Evolutionary conservation across 2,888 invertebrate genomes (phyloP).

Genomic region (Eilema griseolum): DNA sequence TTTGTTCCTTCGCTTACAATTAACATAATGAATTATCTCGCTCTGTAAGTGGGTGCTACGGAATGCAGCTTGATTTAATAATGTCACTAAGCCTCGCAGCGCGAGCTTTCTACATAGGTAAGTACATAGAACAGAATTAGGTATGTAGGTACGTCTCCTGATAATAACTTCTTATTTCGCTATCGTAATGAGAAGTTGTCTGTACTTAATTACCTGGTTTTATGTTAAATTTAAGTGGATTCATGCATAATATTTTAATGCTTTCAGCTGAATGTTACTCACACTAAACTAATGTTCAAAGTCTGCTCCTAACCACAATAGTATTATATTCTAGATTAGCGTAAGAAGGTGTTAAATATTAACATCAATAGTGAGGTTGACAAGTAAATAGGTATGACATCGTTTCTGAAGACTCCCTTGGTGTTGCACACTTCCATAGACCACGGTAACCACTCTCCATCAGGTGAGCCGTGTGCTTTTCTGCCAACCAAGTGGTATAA

Average conservation of each 20-base stretch:
- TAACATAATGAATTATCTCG: conserved; percentile 54
- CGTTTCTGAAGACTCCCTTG: background rate
- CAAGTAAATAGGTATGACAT: background rate
- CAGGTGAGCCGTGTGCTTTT: no score
- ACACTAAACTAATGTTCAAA: background rate
- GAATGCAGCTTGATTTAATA: background rate
- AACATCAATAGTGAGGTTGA: background rate
- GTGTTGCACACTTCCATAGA: no score
- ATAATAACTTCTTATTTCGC: background rate
- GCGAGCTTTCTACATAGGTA: background rate
- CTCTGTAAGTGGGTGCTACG: conserved; percentile 20
- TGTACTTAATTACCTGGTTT: no score
- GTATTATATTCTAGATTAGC: background rate
- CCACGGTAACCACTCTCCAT: no score
- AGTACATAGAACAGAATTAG: background rate
- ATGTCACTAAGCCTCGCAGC: background rate
- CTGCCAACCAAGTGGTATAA: no score
- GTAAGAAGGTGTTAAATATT: background rate
- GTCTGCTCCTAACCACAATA: background rate
- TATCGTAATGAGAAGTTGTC: no score
- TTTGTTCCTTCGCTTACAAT: conserved; percentile 50
- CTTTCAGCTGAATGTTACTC: background rate
- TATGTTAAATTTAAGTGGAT: no score
- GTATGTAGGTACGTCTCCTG: background rate
- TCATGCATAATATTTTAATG: background rate